Conservation (phyloP, 2,113 vertebrate genomes). For the Rhea pennata region DNA sequence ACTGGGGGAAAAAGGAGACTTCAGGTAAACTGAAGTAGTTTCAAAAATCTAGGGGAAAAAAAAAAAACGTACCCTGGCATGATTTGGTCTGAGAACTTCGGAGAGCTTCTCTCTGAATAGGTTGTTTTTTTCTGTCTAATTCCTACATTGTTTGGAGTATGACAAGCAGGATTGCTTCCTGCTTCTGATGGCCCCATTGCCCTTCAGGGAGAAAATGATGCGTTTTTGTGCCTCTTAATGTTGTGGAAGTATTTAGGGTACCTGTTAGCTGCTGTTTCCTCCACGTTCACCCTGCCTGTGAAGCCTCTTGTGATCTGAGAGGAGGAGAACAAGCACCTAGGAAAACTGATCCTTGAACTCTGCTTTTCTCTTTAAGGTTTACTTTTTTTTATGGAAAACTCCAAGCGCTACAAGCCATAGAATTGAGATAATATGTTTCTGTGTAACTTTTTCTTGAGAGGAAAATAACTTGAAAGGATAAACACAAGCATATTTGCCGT, state of each 20-base stretch:
- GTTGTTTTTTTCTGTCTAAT: neutral
- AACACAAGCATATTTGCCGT: accelerated
- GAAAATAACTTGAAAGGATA: neutral
- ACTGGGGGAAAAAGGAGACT: neutral
- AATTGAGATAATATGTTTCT: neutral
- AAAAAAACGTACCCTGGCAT: neutral
- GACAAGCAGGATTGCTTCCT: neutral
- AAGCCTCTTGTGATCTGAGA: accelerated
- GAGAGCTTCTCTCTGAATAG: accelerated
- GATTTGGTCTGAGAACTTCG: neutral
- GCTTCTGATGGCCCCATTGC: accelerated
- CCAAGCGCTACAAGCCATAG: neutral
- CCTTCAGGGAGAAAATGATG: neutral
- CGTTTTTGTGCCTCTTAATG: accelerated
- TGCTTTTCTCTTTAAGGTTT: neutral
- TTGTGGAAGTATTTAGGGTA: neutral
- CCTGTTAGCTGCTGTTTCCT: neutral
- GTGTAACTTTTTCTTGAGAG: neutral
- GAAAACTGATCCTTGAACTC: neutral
- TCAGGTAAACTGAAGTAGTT: accelerated
- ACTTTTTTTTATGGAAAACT: neutral
- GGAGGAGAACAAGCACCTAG: neutral
- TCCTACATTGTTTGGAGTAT: accelerated
- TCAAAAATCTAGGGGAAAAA: neutral
- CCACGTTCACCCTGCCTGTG: accelerated